Evolutionary conservation across 2,888 invertebrate species (phyloP), one percentile per base, ranked within the genome.

Genomic region (Balanococcus diminutus): DNA sequence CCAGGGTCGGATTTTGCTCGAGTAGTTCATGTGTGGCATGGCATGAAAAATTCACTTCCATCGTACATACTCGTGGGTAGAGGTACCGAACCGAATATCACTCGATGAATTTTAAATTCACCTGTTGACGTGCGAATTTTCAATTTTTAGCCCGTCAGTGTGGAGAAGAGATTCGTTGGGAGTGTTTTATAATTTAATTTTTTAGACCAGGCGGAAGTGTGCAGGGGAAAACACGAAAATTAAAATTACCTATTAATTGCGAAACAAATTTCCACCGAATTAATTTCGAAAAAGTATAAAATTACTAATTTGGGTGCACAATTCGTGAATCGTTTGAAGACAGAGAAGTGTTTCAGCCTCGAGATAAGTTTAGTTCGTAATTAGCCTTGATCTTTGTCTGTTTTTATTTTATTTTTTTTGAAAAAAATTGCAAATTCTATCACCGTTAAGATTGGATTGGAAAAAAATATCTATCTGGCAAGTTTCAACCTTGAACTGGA

Each of bases 371-470:
- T 16, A 56, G 22, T 22, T 19, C 28, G 14, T 14, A 67, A 28
- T 28, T 28, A 28, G 28, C 67, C 67, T 67, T 67, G 67, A 67
- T 67, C 67, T 67, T 67, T 67, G 67, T 11, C 56, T 56, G 56
- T 56, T 56, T 56, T 22, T 56, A 56, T 56, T 56, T 56, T 22
- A 9, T 42, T 11, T 42, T 11, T 11, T 42, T 11, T 56, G 56
- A 56, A 22, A 56, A n/a, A 56, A 56, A 22, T 56, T 56, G 5
- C n/a, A 2, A 2, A 46, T n/a, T 46, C n/a, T n/a, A n/a, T 46
- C 14, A 14, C 14, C 1, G n/a, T 46, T n/a, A n/a, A n/a, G n/a
- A n/a, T 46, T 46, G n/a, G 16, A n/a, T n/a, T 36, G 1, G 22
- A 56, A 56, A 56, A 2, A 56, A 19, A 56, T 6, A 56, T 19